Base-by-base conservation (phyloP, 2,113 vertebrate genomes). In the Cacatua alba region DNA sequence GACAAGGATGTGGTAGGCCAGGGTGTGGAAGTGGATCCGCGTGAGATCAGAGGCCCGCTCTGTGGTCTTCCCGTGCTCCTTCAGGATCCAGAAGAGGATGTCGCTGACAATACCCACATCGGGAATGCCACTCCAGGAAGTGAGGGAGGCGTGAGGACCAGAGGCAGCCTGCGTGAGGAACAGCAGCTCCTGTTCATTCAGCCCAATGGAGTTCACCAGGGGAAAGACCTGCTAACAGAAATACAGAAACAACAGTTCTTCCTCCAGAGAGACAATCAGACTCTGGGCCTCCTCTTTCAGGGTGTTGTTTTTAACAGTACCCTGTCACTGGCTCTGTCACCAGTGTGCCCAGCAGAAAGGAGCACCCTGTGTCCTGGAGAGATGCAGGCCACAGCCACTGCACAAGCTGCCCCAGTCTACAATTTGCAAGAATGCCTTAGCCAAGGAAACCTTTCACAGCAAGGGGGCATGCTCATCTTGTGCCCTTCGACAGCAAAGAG, bases 101-200 rank as follows among this genome's bases (percentile, higher is more conserved):
- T 99, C 99, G 2, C 99, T 99, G 97, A 99, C 99, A 10, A 96
- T 92, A 5, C 98, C 99, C 90, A 99, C 98, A 0, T 99, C 99
- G 0, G 99, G 99, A 53, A 99, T 28, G 1, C 98, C 99, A 0
- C 97, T 93, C 99, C 99, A 99, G n/a, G 99, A 96, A 2, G 86
- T 8, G 6, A 99, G 76, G 4, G 98, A 97, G 6, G 98, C 97
- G 6, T 99, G 99, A 44, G 99, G 99, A 12, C 99, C 99, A 0
- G 97, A 96, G 1, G 98, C 98, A 0, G 99, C 97, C 97, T 99
- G 99, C 4, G 98, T 98, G 64, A 99, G 98, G 97, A 99, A 99
- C 11, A 99, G 98, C 95, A 99, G 98, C 97, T 99, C 99, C 98
- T 99, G 99, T 64, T 99, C 99, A 3, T 99, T 99, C 97, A 99